Base-by-base conservation (phyloP, 2,888 invertebrate genomes). In the Clepsis dumicolana region DNA sequence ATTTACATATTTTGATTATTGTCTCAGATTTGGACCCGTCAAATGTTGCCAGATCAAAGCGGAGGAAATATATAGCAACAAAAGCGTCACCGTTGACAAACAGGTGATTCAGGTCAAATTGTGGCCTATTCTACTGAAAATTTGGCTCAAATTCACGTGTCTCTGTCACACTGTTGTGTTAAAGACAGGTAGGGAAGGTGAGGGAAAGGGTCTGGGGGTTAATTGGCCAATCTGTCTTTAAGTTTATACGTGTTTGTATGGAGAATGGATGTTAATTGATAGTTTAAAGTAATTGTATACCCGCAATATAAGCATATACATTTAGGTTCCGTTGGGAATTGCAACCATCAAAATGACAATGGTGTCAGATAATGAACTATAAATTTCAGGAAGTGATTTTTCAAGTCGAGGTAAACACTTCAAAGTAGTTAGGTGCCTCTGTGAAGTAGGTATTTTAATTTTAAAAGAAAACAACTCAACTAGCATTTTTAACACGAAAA, bases 101-200 rank as follows among this genome's bases (percentile, higher is more conserved):
- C 86, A 80, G 80, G 79, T 84, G 87, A 86, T 84, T 84, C 78
- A 77, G 85, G 86, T 66, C 74, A 77, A 41, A 59, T 25, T 38
- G 57, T 25, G 18, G 56, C 56, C 35, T 35, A 35, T 56, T 56
- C 35, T 35, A 41, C 41, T 16, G 38, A 25, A 59, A 59, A 59
- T 59, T 41, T 41, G 38, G 38, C 41, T 25, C 21, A 48, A 21
- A 12, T 48, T 21, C 21, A 44, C n/a, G 21, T 21, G 48, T 10
- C 21, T 10, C 21, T 21, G 12, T 21, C 3, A 10, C 21, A 21
- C 21, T 48, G 21, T 48, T 1, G 4, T 12, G 21, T 3, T 48
- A 10, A 18, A 21, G 48, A 48, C 18, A 48, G 48, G 44, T 44
- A 44, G 10, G 44, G n/a, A 14, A 14, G 12, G 12, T 21, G 48